Evolutionary conservation across 2,797 vertebrate genomes (phyloP), one percentile per base, ranked within the genome.

Genomic region (Artibeus lituratus): DNA sequence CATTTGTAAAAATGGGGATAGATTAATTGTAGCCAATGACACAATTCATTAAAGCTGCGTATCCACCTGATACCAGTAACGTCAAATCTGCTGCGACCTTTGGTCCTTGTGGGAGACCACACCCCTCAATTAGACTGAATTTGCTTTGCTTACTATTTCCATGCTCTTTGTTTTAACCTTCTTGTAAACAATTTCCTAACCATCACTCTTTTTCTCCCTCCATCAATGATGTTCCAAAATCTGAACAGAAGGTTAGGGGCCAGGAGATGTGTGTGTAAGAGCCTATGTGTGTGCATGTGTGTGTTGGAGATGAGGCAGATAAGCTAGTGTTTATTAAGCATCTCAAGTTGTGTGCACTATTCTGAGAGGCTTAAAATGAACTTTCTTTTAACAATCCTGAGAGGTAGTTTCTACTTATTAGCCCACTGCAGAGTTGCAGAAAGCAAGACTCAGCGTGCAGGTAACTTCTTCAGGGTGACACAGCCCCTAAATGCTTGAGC

Each of bases 21-120:
- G 49, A 82, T 0, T 7, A 19, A 39, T 73, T 35, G 57, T 10
- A 95, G 86, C 62, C 57, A 95, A 82, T 55, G 69, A 95, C n/a
- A n/a, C n/a, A n/a, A n/a, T 94, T 98, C 89, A 94, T 29, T 93
- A 95, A 95, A 94, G 69, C 35, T 95, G 49, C 62, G 86, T 93
- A 42, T 83, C n/a, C 95, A 93, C 15, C 84, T n/a, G 95, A 76
- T 95, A 11, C 69, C 70, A 94, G 96, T 97, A 97, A 96, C 0
- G 2, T 92, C 97, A 98, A 97, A 96, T 47, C 18, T 94, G 73
- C 35, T 95, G 57, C 94, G 53, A 91, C n/a, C 69, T 69, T 86
- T 92, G 94, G 22, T 95, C 32, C 18, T 32, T 42, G 29, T 59
- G 55, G 65, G 87, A 96, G 81, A 77, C 87, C 83, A 97, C 83